phyloP scores from a whole-genome alignment of 2,113 vertebrate genomes.

The Ageneiosus marmoratus region DNA sequence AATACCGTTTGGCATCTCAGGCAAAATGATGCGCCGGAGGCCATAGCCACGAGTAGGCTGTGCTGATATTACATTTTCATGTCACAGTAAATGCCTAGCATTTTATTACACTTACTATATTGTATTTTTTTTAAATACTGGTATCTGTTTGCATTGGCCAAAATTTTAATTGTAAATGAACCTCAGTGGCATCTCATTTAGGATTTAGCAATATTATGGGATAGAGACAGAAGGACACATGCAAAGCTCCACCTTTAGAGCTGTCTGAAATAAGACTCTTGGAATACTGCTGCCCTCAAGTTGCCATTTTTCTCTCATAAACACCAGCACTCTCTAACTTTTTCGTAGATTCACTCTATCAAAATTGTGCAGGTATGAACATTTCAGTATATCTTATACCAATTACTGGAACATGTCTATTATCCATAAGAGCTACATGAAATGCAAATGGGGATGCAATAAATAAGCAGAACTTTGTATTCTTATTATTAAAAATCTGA shows the following conservation, averaged over 20 bases:
- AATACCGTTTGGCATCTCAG: slow-evolving; percentile 40
- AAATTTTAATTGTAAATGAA: slow-evolving; percentile 18
- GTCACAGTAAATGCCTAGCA: slow-evolving; percentile 9
- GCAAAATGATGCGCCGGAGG: slow-evolving; percentile 37
- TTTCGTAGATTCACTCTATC: not conserved
- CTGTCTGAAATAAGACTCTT: not conserved
- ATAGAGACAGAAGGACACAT: not conserved
- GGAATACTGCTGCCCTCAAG: not conserved
- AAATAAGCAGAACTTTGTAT: not conserved
- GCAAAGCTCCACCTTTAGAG: not conserved
- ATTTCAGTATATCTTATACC: not conserved
- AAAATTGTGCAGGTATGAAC: not conserved
- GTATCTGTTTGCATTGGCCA: not conserved
- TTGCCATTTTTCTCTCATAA: not conserved
- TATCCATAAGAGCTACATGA: not conserved
- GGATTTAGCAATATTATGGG: not conserved
- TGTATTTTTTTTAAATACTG: not conserved
- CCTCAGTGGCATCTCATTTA: not conserved
- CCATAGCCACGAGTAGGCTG: slow-evolving; percentile 32
- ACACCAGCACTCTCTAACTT: not conserved
- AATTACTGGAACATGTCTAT: not conserved
- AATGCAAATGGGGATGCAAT: not conserved
- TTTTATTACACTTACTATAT: slow-evolving; percentile 26
- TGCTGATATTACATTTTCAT: slow-evolving; percentile 31
- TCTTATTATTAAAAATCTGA: not conserved